Base-by-base conservation (phyloP, 2,888 invertebrate species). In the Synanthedon myopaeformis region DNA sequence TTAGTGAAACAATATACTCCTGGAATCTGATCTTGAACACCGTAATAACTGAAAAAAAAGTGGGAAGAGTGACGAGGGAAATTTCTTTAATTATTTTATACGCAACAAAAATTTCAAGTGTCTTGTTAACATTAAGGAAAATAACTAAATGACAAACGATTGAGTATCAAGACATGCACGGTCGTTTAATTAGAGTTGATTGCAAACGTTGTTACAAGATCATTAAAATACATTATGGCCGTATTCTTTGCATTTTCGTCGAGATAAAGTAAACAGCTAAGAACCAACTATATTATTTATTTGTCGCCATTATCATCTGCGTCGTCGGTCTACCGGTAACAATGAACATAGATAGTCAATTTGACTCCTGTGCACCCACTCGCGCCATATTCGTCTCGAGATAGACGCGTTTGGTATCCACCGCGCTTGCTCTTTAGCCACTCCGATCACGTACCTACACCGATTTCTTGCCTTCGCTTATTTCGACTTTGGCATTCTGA, bases 301-400 rank as follows among this genome's bases (percentile, higher is more conserved):
- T 56, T 54, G 52, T 55, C 56, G 52, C 57, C 57, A 58, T 54
- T 57, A 58, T 52, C 55, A 55, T 2, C 35, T 35, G 35, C 45
- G 12, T n/a, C n/a, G 13, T n/a, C n/a, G 6, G 45, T 14, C n/a
- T 45, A 45, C 51, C 53, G 41, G 52, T 56, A 61, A 61, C 58
- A 59, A 61, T 56, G 58, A 51, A 52, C 56, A 52, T 57, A 54
- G 56, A 59, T 55, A 55, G 54, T 14, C 50, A 56, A 66, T 64
- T 61, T 56, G 57, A 65, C 64, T 67, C 64, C 65, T 58, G 69
- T 62, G 56, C 49, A 53, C 19, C 13, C 14, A 23, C 59, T 51
- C 68, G 67, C 73, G 64, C 79, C 79, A 76, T 79, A 75, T 76
- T 65, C 57, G 77, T 61, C 58, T 54, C 53, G 35, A 50, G 65